Conservation (phyloP, 2,888 invertebrate species). For the Fragum sueziense region DNA sequence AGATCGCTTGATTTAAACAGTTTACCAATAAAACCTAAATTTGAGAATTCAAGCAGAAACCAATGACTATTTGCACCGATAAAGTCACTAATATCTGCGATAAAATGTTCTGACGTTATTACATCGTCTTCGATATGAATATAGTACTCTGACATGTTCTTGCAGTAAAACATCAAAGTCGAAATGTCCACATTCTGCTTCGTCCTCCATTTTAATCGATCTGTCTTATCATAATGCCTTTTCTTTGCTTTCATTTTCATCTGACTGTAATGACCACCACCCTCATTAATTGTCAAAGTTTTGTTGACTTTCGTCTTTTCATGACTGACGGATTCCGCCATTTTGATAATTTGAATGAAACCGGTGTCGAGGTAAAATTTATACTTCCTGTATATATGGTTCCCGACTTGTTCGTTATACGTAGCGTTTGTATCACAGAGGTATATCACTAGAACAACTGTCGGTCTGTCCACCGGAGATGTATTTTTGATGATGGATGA, state of each 20-base stretch:
- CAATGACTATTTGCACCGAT: constrained; percentile 67
- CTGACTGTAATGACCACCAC: too few species aligned
- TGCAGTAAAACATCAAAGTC: constrained; percentile 78
- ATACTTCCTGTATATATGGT: constrained; percentile 55
- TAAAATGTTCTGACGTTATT: constrained; percentile 75
- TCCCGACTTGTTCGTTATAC: constrained; percentile 61
- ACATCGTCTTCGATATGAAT: constrained; percentile 82
- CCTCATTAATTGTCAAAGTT: too few species aligned
- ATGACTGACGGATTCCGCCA: constrained; percentile 45
- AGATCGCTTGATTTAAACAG: constrained; percentile 63
- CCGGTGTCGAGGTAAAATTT: constrained; percentile 74
- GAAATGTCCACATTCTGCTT: constrained; percentile 83
- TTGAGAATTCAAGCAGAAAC: constrained; percentile 66
- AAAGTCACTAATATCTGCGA: constrained; percentile 76
- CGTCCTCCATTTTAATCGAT: constrained; percentile 80
- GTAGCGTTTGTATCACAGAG: constrained; percentile 79
- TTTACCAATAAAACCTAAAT: constrained; percentile 71
- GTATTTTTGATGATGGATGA: constrained; percentile 79
- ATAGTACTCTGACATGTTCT: constrained; percentile 77
- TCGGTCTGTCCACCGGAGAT: constrained; percentile 68
- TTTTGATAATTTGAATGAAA: constrained; percentile 79
- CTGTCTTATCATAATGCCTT: constrained; percentile 77
- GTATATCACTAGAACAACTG: constrained; percentile 79
- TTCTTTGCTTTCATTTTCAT: constrained; percentile 68
- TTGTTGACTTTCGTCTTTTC: too few species aligned